A percentile compares a stretch with the other conserved stretches of the same genome.
These are phyloP conservation scores for Prorops nasuta DNA, from an alignment of 1,140 invertebrate genomes.

Conservation along the genomic window DNA sequence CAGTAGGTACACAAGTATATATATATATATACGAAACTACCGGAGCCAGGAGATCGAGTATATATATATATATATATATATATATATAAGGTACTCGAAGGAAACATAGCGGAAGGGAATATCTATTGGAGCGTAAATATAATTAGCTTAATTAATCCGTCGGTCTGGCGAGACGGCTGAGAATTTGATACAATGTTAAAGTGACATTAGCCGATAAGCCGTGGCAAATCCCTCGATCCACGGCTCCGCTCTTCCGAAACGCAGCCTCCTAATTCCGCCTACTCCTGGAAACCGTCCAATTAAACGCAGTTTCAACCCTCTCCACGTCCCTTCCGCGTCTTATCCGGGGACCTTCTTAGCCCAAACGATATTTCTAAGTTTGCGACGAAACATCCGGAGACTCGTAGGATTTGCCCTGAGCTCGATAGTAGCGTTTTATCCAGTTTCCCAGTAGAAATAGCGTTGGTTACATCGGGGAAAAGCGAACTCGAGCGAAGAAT, in stretches of 20 bases:
- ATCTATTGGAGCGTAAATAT: conserved; percentile 32
- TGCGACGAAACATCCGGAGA: conserved; percentile 14
- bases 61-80: too few species aligned
- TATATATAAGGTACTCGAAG: too few species aligned
- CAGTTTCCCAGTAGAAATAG: background rate
- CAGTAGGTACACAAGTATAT: too few species aligned
- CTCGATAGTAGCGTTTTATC: background rate
- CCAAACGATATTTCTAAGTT: conserved; percentile 28
- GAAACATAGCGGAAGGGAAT: background rate
- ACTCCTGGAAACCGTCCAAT: conserved; percentile 40
- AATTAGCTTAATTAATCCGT: conserved; percentile 49
- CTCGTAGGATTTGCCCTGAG: too few species aligned
- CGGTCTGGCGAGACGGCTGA: conserved; percentile 27
- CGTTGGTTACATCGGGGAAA: too few species aligned
- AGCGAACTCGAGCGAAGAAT: too few species aligned
- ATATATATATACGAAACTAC: too few species aligned
- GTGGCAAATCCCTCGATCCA: conserved; percentile 5
- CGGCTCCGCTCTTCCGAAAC: conserved; percentile 3
- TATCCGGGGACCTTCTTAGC: background rate
- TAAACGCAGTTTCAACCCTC: conserved; percentile 34
- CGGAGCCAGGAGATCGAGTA: too few species aligned
- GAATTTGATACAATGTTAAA: conserved; percentile 39
- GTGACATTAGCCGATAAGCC: conserved; percentile 40
- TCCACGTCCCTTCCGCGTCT: conserved; percentile 4
- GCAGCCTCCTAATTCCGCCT: conserved; percentile 16